Evolutionary conservation across 2,888 invertebrate species (phyloP), one percentile per base, ranked within the genome.

Genomic region (Chaitophorus viminalis): DNA sequence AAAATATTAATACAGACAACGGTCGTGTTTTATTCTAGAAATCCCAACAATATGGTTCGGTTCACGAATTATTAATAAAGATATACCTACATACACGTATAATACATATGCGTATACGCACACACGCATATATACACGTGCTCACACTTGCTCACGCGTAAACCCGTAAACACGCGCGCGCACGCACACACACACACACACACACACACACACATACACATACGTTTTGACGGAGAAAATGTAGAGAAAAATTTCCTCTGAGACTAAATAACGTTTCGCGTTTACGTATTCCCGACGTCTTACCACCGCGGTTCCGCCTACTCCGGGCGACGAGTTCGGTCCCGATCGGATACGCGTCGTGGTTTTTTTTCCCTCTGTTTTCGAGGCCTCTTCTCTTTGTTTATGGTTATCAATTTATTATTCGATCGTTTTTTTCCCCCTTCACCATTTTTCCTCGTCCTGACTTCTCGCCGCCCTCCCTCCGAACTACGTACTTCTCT

Each of bases 1-100:
- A 79, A 87, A 87, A 87, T 81, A 87, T 87, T 87, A 86, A 86
- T 70, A 70, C 78, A n/a, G 85, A 78, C 70, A 70, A 86, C 79
- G 72, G 86, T 79, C 79, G 78, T 39, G 83, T 76, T 84, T 75
- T 75, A 75, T 76, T 76, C 75, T n/a, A 65, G 68, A 77, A 85
- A 85, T 85, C 85, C 85, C 85, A 46, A 76, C 85, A 68, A 77
- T 77, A 85, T 65, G 31, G 77, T 68, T 68, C 33, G 46, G 85
- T 39, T 85, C 68, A 11, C 85, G 85, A 85, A 85, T 85, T 85
- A 85, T 85, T 77, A 77, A 85, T 85, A 77, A 85, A 84, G 75
- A 70, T 18, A 33, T 9, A 21, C 9, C 52, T 46, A 76, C 14
- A 76, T 74, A 33, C 18, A 21, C 72, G 11, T 31, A 70, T 29